phyloP scores from a whole-genome alignment of 2,888 invertebrate genomes.

The Reticulitermes lucifugus region DNA sequence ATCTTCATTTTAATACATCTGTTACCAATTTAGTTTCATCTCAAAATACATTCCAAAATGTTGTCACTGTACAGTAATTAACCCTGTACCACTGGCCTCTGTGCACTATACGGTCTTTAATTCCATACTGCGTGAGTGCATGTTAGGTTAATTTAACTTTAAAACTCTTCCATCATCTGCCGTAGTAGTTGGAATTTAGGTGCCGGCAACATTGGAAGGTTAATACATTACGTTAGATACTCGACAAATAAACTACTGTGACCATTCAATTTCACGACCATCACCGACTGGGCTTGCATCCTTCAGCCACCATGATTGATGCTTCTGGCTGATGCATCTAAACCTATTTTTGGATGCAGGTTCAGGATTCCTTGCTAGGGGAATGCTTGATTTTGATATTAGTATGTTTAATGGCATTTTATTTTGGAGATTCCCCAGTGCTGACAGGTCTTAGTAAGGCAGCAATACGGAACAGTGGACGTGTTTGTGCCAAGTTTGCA shows the following conservation, averaged over 20 bases:
- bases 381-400: neutral
- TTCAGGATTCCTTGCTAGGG: neutral
- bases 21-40: too few species aligned
- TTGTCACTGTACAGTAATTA: too few species aligned
- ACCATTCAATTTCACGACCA: neutral
- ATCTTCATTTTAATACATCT: too few species aligned
- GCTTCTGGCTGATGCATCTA: neutral
- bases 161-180: neutral
- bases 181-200: too few species aligned
- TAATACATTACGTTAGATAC: neutral
- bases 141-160: neutral
- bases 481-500: too few species aligned
- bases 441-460: neutral
- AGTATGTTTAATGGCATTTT: neutral
- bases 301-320: neutral
- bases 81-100: too few species aligned
- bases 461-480: neutral
- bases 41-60: too few species aligned
- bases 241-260: neutral
- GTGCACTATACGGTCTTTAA: too few species aligned
- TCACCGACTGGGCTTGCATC: neutral
- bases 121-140: too few species aligned
- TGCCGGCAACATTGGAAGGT: too few species aligned
- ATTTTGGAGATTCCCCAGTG: neutral
- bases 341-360: neutral